Base-by-base conservation (phyloP, 2,888 invertebrate genomes). In the Osmoderma eremita region DNA sequence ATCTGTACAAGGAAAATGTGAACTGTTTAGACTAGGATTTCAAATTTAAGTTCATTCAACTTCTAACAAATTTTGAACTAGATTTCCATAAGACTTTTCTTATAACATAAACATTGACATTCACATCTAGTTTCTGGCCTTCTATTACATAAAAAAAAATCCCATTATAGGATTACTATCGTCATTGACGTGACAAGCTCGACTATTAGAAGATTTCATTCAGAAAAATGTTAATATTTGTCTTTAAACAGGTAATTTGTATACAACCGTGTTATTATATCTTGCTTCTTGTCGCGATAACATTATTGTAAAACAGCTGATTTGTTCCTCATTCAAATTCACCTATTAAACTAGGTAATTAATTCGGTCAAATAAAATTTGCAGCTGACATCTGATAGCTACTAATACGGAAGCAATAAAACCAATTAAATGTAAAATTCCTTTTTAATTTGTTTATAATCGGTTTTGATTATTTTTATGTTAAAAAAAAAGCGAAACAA, bases 201-300 rank as follows among this genome's bases (percentile, higher is more conserved):
- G n/a, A n/a, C n/a, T n/a, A n/a, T n/a, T n/a, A n/a, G n/a, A n/a
- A n/a, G n/a, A n/a, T n/a, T 22, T 22, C 50, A 50, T 50, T 50
- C 30, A 50, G 13, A 24, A 50, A 49, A 50, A 50, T 50, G 50
- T 22, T 50, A 50, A 50, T 20, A 13, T 18, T 12, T n/a, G 24
- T 24, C 22, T 50, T 24, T 50, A 50, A 50, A 50, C 24, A 50
- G 8, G 50, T 12, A 13, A 50, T 50, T 50, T 50, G 22, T 50
- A 20, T 24, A 18, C 50, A 13, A 30, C 30, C 10, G 30, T n/a
- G n/a, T n/a, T 48, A 50, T 50, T 50, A 24, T 30, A 22, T 50
- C 22, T 30, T 30, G 30, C 10, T 8, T 10, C 2, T 6, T 12
- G 24, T 12, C 22, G 24, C 24, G 5, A 20, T 24, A 24, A 50